Base-by-base conservation (phyloP, 92 coral and sea anemone genomes). In the Desmophyllum pertusum region DNA sequence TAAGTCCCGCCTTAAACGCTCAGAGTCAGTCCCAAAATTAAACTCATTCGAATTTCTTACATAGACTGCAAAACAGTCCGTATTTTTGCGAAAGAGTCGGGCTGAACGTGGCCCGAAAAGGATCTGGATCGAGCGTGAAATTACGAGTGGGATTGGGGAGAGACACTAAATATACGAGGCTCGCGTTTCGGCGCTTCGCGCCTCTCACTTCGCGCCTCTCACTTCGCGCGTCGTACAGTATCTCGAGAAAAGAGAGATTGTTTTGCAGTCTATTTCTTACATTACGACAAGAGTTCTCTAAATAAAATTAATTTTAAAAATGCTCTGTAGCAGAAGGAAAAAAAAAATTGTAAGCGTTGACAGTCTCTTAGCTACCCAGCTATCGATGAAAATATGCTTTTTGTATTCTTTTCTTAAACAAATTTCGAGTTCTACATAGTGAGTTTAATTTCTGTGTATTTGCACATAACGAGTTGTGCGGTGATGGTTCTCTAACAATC, bases 381-480 rank as follows among this genome's bases (percentile, higher is more conserved):
- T 29, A 73, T 43, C 77, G 77, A 45, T 73, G 77, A 29, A 73
- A 72, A 45, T 14, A 73, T 73, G 37, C 57, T 17, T 7, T 43
- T 10, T 73, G 0, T 27, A 25, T n/a, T 50, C 37, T 67, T 67
- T 67, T 37, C 25, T 67, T 29, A 67, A 10, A 25, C 23, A 73
- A 72, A 46, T 73, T 73, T 73, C 29, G 15, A 1, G 37, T 5
- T 73, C 33, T 15, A 23, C 53, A 42, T 15, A 73, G n/a, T 45
- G 35, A 5, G 3, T 73, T 13, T 29, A 13, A 73, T 45, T 73
- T 45, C 3, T 9, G 31, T 71, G 1, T 41, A 5, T 45, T 73
- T 73, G 37, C 45, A 42, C 18, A 9, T 46, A 3, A 21, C 43
- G 55, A 14, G 59, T 15, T 33, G 40, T 17, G n/a, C 21, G 11